Evolutionary conservation across 1,140 invertebrate species (phyloP).

Genomic region (Diabrotica virgifera): DNA sequence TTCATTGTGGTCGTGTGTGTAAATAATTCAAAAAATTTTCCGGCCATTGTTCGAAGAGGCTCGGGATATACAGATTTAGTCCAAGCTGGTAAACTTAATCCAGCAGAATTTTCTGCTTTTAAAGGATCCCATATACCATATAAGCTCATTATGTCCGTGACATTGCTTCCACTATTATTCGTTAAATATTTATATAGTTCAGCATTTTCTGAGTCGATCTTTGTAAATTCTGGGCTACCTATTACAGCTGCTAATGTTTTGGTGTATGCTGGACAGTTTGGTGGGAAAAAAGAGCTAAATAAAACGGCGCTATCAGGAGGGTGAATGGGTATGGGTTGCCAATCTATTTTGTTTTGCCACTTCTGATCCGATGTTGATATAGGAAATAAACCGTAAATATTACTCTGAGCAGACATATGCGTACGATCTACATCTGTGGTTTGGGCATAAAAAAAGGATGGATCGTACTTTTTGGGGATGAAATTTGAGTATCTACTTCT

Average conservation of each 20-base stretch:
- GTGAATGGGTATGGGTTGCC: slow-evolving; percentile 85
- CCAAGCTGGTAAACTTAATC: not conserved
- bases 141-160: not conserved
- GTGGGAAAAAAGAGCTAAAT: not conserved
- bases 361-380: slow-evolving; percentile 59
- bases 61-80: slow-evolving; percentile 2
- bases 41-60: not conserved
- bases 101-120: not conserved
- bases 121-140: not conserved
- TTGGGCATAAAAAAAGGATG: slow-evolving; percentile 61
- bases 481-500: slow-evolving; percentile 65
- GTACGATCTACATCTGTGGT: slow-evolving; percentile 78
- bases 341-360: slow-evolving; percentile 67
- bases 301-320: not conserved
- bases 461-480: slow-evolving; percentile 58
- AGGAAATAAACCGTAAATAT: slow-evolving; percentile 78
- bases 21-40: too few relatives aligned
- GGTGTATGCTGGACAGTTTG: not conserved
- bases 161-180: not conserved
- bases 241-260: not conserved
- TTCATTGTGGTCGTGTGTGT: too few relatives aligned
- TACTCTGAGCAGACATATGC: slow-evolving; percentile 77
- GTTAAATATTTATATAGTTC: too few relatives aligned
- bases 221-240: not conserved
- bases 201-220: too few relatives aligned